Evolutionary conservation across 2,113 vertebrate species (phyloP).

Genomic region (Chaenocephalus aceratus): DNA sequence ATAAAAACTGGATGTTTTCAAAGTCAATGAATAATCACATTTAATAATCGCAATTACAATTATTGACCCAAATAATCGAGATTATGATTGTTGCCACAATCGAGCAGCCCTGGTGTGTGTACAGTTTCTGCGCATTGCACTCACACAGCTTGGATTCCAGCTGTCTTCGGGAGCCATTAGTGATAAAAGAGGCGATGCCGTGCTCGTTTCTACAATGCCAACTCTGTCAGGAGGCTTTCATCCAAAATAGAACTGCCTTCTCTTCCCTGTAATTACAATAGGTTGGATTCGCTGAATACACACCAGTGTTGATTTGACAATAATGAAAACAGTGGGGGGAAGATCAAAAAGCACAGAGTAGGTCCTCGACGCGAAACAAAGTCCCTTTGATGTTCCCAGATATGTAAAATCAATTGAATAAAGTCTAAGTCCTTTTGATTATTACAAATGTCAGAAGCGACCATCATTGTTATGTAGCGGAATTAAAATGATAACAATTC

Average conservation of each 20-base stretch:
- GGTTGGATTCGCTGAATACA: slow-evolving; percentile 47
- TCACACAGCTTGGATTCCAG: slow-evolving; percentile 2
- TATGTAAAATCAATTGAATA: slow-evolving; percentile 50
- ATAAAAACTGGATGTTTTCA: no score
- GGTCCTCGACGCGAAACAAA: slow-evolving; percentile 43
- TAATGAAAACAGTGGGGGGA: slow-evolving; percentile 50
- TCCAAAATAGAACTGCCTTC: slow-evolving; percentile 55
- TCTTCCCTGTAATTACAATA: slow-evolving; percentile 53
- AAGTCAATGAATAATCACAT: no score
- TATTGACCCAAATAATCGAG: no score
- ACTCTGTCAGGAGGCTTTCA: slow-evolving; percentile 52
- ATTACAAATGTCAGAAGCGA: slow-evolving; percentile 61
- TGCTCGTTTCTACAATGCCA: slow-evolving; percentile 24
- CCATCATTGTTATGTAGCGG: slow-evolving; percentile 3
- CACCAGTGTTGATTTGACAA: slow-evolving; percentile 56
- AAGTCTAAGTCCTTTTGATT: slow-evolving; percentile 49
- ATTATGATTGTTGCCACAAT: no score
- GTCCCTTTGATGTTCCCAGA: slow-evolving; percentile 52
- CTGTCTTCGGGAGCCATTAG: slow-evolving; percentile 33
- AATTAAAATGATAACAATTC: slow-evolving; percentile 41
- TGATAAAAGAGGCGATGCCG: slow-evolving; percentile 21
- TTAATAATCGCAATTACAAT: no score
- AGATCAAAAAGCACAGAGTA: slow-evolving; percentile 60
- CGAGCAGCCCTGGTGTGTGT: not conserved
- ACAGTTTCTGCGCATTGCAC: not conserved